These are phyloP conservation scores for Manduca sexta DNA, from an alignment of 1,140 invertebrate species.

Conservation along the genomic window DNA sequence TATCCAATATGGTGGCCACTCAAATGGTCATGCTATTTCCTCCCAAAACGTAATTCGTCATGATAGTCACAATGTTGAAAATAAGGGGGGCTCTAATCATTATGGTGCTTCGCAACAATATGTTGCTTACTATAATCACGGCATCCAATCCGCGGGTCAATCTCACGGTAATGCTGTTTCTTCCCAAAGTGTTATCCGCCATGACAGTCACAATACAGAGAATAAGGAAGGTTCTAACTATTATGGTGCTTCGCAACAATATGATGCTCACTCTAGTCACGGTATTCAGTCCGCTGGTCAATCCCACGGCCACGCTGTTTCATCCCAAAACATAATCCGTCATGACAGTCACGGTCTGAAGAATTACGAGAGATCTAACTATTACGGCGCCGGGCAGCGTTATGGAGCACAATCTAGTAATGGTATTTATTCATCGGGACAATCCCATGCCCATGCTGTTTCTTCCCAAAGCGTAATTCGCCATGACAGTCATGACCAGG, in stretches of 20 bases:
- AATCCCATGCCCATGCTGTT: slow-evolving; percentile 24
- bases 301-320: slow-evolving; percentile 27
- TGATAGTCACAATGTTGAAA: not conserved
- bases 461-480: slow-evolving; percentile 42
- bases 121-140: slow-evolving; percentile 6
- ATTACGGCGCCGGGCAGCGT: too few relatives aligned
- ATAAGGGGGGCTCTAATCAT: too few relatives aligned
- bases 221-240: not conserved
- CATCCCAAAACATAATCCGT: slow-evolving; percentile 39
- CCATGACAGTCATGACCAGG: slow-evolving; percentile 24
- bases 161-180: not conserved
- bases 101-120: not conserved
- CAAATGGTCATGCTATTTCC: too few relatives aligned
- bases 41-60: too few relatives aligned
- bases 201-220: not conserved
- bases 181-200: not conserved
- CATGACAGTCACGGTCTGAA: slow-evolving; percentile 23
- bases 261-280: not conserved
- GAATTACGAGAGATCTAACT: slow-evolving; percentile 5
- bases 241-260: not conserved
- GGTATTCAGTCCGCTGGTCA: not conserved
- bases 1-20: too few relatives aligned
- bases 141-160: not conserved
- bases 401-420: too few relatives aligned
- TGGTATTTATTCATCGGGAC: slow-evolving; percentile 49